A percentile compares a stretch with the other conserved stretches of the same genome.
Conservation (phyloP, 2,888 invertebrate species). For the Heteromurus nitidus region DNA sequence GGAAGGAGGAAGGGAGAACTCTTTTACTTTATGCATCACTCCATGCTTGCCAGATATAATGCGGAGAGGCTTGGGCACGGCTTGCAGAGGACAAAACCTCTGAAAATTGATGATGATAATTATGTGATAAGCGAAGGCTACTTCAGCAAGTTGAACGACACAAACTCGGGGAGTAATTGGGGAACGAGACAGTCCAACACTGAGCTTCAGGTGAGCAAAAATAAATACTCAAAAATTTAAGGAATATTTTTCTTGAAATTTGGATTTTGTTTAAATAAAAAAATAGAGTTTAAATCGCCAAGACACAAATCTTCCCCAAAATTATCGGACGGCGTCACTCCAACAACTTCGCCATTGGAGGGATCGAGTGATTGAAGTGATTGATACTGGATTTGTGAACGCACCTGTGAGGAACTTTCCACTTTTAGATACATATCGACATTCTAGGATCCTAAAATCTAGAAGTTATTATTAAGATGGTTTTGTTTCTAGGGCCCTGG, state of each 20-base stretch:
- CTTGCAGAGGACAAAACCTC: conserved; percentile 77
- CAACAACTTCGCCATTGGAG: conserved; percentile 86
- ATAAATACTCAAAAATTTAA: no score
- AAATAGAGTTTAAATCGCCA: no score
- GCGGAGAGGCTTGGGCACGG: conserved; percentile 85
- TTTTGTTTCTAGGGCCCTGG: no score
- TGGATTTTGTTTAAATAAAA: no score
- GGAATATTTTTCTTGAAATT: no score
- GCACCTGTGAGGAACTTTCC: no score
- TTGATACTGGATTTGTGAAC: conserved; percentile 81
- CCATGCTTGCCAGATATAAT: conserved; percentile 80
- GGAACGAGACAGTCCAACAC: conserved; percentile 69
- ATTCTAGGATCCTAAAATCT: no score
- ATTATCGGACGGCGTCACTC: no score
- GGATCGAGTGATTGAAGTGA: conserved; percentile 83
- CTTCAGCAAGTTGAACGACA: conserved; percentile 83
- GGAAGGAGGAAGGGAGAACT: conserved; percentile 84
- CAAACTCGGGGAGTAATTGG: conserved; percentile 69
- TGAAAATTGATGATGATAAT: conserved; percentile 80
- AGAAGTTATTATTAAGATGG: no score
- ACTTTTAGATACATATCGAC: no score
- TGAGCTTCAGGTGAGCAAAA: conserved; percentile 25
- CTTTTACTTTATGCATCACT: conserved; percentile 88
- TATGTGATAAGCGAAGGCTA: conserved; percentile 87
- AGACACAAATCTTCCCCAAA: no score